phyloP scores from a whole-genome alignment of 2,113 vertebrate genomes.

The Gambusia affinis region DNA sequence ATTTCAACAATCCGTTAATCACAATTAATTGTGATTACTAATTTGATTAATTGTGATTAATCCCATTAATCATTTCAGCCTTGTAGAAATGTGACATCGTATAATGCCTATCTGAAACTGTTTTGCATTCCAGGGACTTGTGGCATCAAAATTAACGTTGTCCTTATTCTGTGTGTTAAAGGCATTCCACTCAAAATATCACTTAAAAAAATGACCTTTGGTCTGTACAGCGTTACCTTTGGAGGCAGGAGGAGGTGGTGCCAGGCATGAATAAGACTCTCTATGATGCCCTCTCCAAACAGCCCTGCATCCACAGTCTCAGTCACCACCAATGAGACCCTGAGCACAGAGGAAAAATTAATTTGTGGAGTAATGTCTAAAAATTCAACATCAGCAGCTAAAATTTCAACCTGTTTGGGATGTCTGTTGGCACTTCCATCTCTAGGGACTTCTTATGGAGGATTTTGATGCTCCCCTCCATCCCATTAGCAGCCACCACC shows the following conservation, averaged over 20 bases:
- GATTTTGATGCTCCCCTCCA: slow-evolving; percentile 87
- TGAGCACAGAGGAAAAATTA: slow-evolving; percentile 48
- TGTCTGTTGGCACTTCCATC: slow-evolving; percentile 90
- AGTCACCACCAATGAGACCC: slow-evolving; percentile 96
- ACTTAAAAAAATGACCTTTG: not conserved
- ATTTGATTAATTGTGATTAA: no score
- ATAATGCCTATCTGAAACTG: no score
- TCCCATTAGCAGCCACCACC: slow-evolving; percentile 88
- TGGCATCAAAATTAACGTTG: no score
- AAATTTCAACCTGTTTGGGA: slow-evolving; percentile 86
- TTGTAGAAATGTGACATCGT: no score
- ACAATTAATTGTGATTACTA: no score
- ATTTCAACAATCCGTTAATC: no score
- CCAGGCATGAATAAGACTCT: slow-evolving; percentile 98
- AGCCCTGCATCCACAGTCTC: slow-evolving; percentile 98
- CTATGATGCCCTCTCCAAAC: slow-evolving; percentile 97
- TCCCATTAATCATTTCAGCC: no score
- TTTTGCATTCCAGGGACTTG: no score
- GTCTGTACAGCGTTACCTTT: slow-evolving; percentile 77
- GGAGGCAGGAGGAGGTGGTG: slow-evolving; percentile 92
- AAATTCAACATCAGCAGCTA: not conserved
- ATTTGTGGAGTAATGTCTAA: not conserved
- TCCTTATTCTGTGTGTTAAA: not conserved
- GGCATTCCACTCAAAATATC: not conserved
- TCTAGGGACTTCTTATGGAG: slow-evolving; percentile 95